A percentile compares a stretch with the other conserved stretches of the same genome.
Conservation (phyloP, 35 echinoderm and acorn worm species). For the Heliocidaris tuberculata region DNA sequence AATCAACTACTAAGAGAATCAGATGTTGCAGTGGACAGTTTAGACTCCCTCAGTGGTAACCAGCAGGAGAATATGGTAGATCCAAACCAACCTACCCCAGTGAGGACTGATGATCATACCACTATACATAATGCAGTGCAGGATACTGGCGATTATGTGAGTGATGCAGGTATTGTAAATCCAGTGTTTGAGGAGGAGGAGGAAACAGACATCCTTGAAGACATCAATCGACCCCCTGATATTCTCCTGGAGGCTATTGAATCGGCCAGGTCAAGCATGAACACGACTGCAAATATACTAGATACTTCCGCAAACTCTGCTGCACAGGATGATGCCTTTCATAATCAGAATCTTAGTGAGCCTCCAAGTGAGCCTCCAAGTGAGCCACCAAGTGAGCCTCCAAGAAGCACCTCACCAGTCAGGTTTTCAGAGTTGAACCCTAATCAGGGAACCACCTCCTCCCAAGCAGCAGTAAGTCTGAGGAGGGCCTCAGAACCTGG, state of each 20-base stretch:
- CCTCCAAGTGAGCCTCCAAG: too few relatives aligned
- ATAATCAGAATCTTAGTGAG: too few relatives aligned
- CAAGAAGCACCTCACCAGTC: neutral
- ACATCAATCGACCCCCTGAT: slow-evolving; percentile 18
- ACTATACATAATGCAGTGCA: neutral
- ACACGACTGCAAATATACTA: neutral
- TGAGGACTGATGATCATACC: neutral
- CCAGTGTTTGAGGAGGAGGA: slow-evolving; percentile 14
- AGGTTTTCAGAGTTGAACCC: neutral
- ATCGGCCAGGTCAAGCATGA: slow-evolving; percentile 28
- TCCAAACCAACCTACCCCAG: neutral
- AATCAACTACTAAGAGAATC: neutral
- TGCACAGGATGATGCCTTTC: neutral
- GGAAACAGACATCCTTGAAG: neutral
- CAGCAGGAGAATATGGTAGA: neutral
- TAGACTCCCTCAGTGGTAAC: neutral
- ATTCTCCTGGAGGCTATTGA: slow-evolving; percentile 35
- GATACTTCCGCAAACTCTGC: neutral
- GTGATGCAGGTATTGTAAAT: neutral
- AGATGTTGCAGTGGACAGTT: neutral
- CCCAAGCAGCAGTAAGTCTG: neutral
- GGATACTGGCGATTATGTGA: neutral
- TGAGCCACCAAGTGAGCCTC: too few relatives aligned
- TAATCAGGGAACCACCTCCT: neutral
- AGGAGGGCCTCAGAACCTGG: neutral